phyloP scores from a whole-genome alignment of 2,113 vertebrate genomes.

The Xiphophorus maculatus region DNA sequence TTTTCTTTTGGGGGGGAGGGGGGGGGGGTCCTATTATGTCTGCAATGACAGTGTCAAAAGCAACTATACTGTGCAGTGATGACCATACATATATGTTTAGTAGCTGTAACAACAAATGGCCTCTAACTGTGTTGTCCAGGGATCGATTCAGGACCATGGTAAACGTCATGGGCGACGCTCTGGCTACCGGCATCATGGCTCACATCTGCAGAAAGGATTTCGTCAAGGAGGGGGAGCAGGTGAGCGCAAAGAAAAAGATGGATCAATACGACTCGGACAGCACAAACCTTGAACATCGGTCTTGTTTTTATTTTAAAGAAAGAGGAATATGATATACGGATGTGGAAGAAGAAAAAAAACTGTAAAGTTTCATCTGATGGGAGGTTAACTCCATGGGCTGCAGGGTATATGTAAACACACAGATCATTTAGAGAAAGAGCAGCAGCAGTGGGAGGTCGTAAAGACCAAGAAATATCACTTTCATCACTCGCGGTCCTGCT shows the following conservation, averaged over 20 bases:
- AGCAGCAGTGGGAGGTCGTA: background rate
- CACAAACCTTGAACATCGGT: background rate
- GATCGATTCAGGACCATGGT: constrained; percentile 99
- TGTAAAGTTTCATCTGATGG: too few species aligned
- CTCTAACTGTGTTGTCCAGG: constrained; percentile 70
- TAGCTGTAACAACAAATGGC: background rate
- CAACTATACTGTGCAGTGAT: too few species aligned
- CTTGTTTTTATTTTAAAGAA: background rate
- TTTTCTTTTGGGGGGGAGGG: too few species aligned
- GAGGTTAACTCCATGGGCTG: background rate
- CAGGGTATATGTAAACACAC: background rate
- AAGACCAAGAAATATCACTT: background rate
- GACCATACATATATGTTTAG: background rate
- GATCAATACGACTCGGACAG: background rate
- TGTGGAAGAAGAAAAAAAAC: background rate
- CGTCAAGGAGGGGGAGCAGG: constrained; percentile 89
- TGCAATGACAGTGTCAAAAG: too few species aligned
- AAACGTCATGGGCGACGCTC: constrained; percentile 93
- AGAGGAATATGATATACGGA: background rate
- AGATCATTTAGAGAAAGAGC: background rate
- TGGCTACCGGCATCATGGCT: constrained; percentile 97
- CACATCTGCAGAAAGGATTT: constrained; percentile 97
- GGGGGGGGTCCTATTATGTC: too few species aligned
- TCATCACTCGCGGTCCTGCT: background rate
- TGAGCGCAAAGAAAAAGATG: constrained; percentile 54